These are phyloP conservation scores for Neotoma lepida DNA, from an alignment of 2,113 vertebrate genomes.

Conservation along the genomic window DNA sequence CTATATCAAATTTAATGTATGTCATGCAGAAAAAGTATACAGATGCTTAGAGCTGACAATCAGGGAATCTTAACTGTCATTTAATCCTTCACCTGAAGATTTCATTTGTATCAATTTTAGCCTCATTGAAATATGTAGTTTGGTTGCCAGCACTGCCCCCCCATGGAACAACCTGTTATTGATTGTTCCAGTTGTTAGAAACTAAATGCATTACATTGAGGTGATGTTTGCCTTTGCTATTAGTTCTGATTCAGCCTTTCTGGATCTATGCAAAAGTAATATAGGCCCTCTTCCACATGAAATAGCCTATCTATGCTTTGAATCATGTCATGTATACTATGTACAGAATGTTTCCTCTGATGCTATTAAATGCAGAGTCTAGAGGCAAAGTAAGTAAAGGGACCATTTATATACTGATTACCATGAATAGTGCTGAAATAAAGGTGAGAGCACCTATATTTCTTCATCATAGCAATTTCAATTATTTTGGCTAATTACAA, in stretches of 20 bases:
- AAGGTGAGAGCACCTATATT: not conserved
- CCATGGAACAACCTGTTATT: constrained; percentile 7
- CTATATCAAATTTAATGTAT: constrained; percentile 22
- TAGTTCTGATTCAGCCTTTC: constrained; percentile 32
- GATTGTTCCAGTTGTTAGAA: constrained; percentile 34
- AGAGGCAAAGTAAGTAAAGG: not conserved
- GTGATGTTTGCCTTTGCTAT: not conserved
- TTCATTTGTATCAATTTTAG: not conserved
- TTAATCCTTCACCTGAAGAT: not conserved
- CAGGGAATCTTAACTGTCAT: constrained; percentile 9
- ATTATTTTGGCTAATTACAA: not conserved
- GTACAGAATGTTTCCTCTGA: not conserved
- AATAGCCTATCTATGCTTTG: not conserved
- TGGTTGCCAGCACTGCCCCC: not conserved
- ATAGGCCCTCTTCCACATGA: not conserved
- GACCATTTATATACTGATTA: not conserved
- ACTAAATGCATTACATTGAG: not conserved
- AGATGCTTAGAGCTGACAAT: not conserved
- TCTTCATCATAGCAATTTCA: not conserved
- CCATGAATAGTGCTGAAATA: not conserved
- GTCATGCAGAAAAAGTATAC: not conserved
- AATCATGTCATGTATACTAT: not conserved
- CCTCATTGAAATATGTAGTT: not conserved
- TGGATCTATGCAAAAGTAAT: not conserved
- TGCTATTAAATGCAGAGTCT: not conserved